Base-by-base conservation (phyloP, 2,888 invertebrate species). In the Pantelozetes paolii region DNA sequence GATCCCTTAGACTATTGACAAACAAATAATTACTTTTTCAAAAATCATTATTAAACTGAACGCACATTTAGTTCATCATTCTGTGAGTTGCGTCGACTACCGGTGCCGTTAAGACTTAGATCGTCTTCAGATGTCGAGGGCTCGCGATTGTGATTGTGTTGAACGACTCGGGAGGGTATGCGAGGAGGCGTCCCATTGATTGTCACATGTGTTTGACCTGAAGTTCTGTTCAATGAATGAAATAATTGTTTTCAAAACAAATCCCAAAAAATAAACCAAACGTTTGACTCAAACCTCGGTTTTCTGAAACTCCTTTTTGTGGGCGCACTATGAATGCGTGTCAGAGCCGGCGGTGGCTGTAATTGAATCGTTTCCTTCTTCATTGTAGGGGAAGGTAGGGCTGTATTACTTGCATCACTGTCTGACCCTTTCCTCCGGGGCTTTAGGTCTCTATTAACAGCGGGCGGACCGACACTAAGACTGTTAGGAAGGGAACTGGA, bases 401-500 rank as follows among this genome's bases (percentile, higher is more conserved):
- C 36, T 64, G 64, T 64, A 64, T 64, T 64, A 36, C 45, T 71
- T 1, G 48, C 28, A 59, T 75, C 76, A 71, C 73, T 75, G 70
- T 73, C 78, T n/a, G 75, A 75, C 2, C 62, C 78, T 79, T 87
- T 86, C 72, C 86, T 83, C 18, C 86, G 86, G 20, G 93, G 93
- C 82, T 93, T 93, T 50, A 92, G 83, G 59, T 89, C 89, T 71
- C 93, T 86, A 81, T 93, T 89, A 32, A 94, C 91, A 45, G 87
- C 87, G 18, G 92, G 92, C 57, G 92, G 90, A 75, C 88, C 50
- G 20, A 71, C 32, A 36, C 13, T 57, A 13, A 40, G 57, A 70
- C 71, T 59, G 64, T 73, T 73, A n/a, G 73, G 67, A 28, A 67
- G 45, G 48, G 76, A 74, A 70, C 78, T 73, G 79, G 81, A 64